Percentiles rank a stretch among this genome's conserved stretches.
phyloP scores from a whole-genome alignment of 2,113 vertebrate genomes.

The Ptyas mucosa region DNA sequence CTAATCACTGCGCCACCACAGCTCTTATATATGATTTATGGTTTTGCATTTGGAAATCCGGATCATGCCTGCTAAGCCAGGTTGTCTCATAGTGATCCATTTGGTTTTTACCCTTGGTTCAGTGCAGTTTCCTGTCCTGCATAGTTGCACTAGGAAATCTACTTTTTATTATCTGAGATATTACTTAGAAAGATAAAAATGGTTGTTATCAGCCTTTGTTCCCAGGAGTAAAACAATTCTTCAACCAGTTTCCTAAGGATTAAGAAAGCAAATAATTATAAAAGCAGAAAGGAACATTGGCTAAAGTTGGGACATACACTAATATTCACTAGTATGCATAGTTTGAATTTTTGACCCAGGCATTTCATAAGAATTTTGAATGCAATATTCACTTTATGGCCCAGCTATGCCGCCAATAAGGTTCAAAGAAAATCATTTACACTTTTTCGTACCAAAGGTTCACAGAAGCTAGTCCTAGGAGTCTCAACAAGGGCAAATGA shows the following conservation, averaged over 20 bases:
- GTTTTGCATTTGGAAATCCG: not conserved
- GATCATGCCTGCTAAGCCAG: not conserved
- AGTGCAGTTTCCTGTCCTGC: fast-evolving
- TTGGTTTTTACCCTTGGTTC: not conserved
- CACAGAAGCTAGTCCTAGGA: not conserved
- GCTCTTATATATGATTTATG: conserved; percentile 11
- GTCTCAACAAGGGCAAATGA: not conserved
- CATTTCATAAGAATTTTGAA: not conserved
- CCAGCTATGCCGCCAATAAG: not conserved
- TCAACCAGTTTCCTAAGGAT: not conserved
- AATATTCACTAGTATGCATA: not conserved
- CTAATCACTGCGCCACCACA: too few relatives aligned
- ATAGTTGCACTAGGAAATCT: not conserved
- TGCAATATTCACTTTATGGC: not conserved
- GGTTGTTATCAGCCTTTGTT: conserved; percentile 1
- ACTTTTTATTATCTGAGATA: not conserved
- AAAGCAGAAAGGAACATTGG: not conserved
- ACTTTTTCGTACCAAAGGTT: not conserved
- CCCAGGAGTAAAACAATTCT: not conserved
- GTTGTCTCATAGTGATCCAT: not conserved
- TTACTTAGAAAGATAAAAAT: conserved; percentile 2
- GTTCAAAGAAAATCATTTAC: not conserved
- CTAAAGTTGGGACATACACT: not conserved
- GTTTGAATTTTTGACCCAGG: not conserved
- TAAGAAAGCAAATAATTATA: not conserved